phyloP scores from a whole-genome alignment of 2,797 vertebrate species.

The Ficedula albicollis region DNA sequence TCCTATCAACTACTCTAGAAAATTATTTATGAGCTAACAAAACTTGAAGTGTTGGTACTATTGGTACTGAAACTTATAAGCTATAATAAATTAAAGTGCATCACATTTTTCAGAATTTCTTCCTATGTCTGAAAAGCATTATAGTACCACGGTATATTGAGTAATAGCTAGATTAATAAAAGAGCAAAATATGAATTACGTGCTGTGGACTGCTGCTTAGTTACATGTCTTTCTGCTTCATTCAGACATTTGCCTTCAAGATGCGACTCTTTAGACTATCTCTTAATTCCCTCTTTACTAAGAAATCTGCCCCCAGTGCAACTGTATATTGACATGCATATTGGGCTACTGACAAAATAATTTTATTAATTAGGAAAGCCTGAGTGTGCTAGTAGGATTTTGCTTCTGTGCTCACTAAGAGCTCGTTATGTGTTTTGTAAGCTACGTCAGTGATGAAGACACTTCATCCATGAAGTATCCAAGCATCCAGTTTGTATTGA shows the following conservation, averaged over 20 bases:
- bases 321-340: not conserved
- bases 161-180: not conserved
- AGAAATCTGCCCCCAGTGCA: not conserved
- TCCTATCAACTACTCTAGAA: not conserved
- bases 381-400: not conserved
- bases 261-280: fast-evolving
- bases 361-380: not conserved
- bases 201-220: not conserved
- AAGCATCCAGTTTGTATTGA: not conserved
- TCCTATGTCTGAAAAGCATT: not conserved
- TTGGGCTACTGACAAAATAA: not conserved
- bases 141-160: not conserved
- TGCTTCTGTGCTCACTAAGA: not conserved
- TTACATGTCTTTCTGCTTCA: not conserved
- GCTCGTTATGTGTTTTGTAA: not conserved
- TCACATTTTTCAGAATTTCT: not conserved
- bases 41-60: not conserved
- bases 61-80: not conserved
- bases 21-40: not conserved
- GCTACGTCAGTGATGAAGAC: not conserved
- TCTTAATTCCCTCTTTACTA: not conserved
- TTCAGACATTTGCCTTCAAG: not conserved
- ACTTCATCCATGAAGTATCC: not conserved
- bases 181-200: not conserved
- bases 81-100: not conserved